These are phyloP conservation scores for Rhinolophus sinicus DNA, from an alignment of 2,113 vertebrate species.

Conservation along the genomic window DNA sequence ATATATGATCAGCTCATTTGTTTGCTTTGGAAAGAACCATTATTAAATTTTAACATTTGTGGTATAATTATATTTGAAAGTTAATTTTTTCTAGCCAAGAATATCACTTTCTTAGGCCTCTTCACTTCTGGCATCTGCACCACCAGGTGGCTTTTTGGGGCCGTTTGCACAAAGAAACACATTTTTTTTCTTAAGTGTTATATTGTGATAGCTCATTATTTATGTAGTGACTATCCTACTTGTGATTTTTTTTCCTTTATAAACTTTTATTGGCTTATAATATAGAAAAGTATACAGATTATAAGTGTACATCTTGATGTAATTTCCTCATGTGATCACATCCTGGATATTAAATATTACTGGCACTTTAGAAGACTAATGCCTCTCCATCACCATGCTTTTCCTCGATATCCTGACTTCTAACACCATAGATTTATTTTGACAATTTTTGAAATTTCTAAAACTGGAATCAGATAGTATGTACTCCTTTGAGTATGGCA, in stretches of 20 bases:
- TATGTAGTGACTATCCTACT: not conserved
- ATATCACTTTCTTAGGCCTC: not conserved
- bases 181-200: not conserved
- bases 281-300: not conserved
- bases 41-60: conserved; percentile 3
- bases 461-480: not conserved
- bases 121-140: not conserved
- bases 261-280: conserved; percentile 11
- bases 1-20: not conserved
- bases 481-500: not conserved
- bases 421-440: not conserved
- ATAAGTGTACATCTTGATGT: not conserved
- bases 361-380: not conserved
- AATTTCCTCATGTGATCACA: not conserved
- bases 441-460: not conserved
- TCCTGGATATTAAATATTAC: not conserved
- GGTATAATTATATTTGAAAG: not conserved
- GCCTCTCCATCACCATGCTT: not conserved
- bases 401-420: not conserved
- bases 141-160: not conserved
- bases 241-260: not conserved
- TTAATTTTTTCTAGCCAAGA: not conserved
- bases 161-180: not conserved
- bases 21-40: not conserved
- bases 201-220: not conserved